Conservation (phyloP, 2,797 vertebrate species). For the Acanthurus lineatus region DNA sequence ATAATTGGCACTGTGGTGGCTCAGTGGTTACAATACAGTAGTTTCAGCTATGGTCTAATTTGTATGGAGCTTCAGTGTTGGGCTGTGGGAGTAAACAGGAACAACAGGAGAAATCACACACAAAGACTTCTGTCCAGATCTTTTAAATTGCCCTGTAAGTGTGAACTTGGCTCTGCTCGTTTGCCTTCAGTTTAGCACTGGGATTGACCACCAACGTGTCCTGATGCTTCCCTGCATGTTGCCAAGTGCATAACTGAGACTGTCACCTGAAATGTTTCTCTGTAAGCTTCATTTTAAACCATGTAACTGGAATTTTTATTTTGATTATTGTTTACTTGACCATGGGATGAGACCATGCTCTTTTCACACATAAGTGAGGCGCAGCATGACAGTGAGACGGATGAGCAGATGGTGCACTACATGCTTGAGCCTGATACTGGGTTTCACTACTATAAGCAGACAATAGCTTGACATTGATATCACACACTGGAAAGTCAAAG, state of each 20-base stretch:
- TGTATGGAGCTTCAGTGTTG: not conserved
- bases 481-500: not conserved
- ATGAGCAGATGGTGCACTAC: no score
- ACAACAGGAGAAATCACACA: not conserved
- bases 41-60: not conserved
- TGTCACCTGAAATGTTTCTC: no score
- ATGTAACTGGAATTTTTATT: no score
- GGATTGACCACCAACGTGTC: slow-evolving; percentile 4
- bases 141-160: slow-evolving; percentile 13
- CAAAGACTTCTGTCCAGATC: not conserved
- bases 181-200: not conserved
- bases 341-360: no score
- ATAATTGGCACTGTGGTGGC: not conserved
- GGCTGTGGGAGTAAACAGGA: slow-evolving; percentile 7
- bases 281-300: no score
- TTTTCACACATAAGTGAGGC: no score
- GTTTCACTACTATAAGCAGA: not conserved
- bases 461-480: not conserved
- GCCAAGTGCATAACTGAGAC: slow-evolving; percentile 22
- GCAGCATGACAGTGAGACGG: no score
- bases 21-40: not conserved
- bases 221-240: not conserved
- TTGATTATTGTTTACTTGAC: no score
- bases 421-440: no score
- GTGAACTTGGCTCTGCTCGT: slow-evolving; percentile 18